Conservation (phyloP, 2,113 vertebrate species). For the Caranx melampygus region DNA sequence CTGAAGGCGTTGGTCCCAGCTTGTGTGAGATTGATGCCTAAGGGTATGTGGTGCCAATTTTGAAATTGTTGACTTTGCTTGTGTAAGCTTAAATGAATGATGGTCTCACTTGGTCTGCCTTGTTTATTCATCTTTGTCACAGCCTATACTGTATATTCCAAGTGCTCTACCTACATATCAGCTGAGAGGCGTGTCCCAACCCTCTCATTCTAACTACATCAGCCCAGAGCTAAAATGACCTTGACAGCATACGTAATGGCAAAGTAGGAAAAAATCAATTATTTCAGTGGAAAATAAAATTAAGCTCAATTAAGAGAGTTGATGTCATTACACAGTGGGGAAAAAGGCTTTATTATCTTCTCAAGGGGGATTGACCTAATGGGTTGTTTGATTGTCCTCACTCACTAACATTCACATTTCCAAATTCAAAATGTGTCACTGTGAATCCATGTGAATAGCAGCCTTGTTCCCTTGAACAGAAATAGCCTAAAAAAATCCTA, state of each 20-base stretch:
- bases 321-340: background rate
- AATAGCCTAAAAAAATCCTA: slow-evolving; percentile 23
- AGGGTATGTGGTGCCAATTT: slow-evolving; percentile 17
- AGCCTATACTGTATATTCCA: background rate
- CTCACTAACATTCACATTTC: background rate
- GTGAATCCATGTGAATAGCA: slow-evolving; percentile 23
- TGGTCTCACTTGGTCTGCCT: background rate
- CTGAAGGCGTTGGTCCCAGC: background rate
- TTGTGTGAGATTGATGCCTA: slow-evolving; percentile 1
- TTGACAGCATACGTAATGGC: background rate
- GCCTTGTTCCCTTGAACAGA: slow-evolving; percentile 21
- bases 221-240: slow-evolving; percentile 14
- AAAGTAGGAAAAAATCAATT: background rate
- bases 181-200: slow-evolving; percentile 17
- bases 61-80: slow-evolving; percentile 51
- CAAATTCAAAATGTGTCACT: slow-evolving; percentile 19
- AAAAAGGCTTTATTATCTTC: background rate
- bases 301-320: background rate
- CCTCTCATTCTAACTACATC: slow-evolving; percentile 14
- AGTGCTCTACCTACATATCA: slow-evolving; percentile 21
- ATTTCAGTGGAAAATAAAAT: slow-evolving; percentile 4
- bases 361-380: background rate
- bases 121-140: slow-evolving; percentile 48
- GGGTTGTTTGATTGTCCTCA: background rate
- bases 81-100: slow-evolving; percentile 28